These are phyloP conservation scores for Crenuchus spilurus DNA, from an alignment of 2,797 vertebrate species.

Conservation along the genomic window DNA sequence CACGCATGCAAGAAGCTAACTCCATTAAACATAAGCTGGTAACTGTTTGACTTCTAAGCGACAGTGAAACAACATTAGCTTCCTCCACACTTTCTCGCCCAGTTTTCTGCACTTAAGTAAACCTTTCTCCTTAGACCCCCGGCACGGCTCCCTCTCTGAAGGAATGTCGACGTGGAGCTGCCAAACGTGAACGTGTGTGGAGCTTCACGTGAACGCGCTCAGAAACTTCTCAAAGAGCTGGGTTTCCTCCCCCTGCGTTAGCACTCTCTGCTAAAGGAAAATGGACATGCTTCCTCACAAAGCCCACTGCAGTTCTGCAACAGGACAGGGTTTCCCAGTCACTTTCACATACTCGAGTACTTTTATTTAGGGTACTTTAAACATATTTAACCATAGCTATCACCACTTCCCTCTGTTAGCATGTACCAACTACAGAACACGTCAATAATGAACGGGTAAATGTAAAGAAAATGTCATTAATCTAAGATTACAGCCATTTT, in stretches of 20 bases:
- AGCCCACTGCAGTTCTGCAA: background rate
- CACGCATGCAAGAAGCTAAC: background rate
- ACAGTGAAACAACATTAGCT: background rate
- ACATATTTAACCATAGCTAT: too few species aligned
- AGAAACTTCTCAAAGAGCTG: constrained; percentile 19
- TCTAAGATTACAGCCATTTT: background rate
- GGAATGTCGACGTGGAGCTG: constrained; percentile 90
- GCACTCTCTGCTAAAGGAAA: constrained; percentile 20
- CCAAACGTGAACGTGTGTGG: constrained; percentile 81
- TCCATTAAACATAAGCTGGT: background rate
- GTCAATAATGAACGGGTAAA: too few species aligned
- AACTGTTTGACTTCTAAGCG: background rate
- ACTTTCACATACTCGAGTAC: too few species aligned
- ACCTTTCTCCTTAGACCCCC: constrained; percentile 18
- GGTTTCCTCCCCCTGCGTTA: constrained; percentile 1
- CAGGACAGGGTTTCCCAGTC: background rate
- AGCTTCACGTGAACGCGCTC: constrained; percentile 53
- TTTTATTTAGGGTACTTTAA: too few species aligned
- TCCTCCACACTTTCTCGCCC: constrained; percentile 18
- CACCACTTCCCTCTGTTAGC: too few species aligned
- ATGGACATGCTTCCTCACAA: constrained; percentile 7
- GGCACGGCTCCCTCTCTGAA: constrained; percentile 23
- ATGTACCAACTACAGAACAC: too few species aligned
- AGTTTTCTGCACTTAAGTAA: background rate
- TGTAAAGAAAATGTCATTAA: too few species aligned